These are phyloP conservation scores for Acanthaster planci DNA, from an alignment of 35 echinoderm and acorn worm species.

Conservation along the genomic window DNA sequence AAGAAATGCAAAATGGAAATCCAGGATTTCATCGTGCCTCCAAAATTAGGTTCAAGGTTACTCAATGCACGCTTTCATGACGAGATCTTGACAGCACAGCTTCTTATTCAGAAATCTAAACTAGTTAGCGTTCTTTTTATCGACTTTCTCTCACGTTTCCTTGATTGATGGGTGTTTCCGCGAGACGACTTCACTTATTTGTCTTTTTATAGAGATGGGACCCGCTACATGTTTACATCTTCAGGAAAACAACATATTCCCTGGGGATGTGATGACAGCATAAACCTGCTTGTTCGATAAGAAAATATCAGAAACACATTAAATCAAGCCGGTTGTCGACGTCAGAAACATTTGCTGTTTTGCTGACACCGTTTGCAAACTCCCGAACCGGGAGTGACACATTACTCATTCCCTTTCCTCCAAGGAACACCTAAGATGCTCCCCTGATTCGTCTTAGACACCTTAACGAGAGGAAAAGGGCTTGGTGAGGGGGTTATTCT, in stretches of 20 bases:
- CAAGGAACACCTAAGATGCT: conserved; percentile 1
- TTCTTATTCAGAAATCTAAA: no score
- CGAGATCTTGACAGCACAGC: no score
- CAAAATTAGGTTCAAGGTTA: no score
- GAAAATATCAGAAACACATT: not conserved
- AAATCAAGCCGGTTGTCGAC: not conserved
- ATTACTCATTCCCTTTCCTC: conserved; percentile 8
- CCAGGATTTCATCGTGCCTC: no score
- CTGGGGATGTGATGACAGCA: no score
- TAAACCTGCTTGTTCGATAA: not conserved
- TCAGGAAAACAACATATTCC: no score
- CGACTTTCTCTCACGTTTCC: not conserved
- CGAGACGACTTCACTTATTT: not conserved
- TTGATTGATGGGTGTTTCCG: conserved; percentile 16
- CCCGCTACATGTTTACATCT: no score
- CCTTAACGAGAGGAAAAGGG: conserved; percentile 29
- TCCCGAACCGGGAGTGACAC: not conserved
- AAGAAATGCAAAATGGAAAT: no score
- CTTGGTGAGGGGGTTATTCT: conserved; percentile 25
- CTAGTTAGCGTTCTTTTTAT: no score
- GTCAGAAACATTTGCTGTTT: not conserved
- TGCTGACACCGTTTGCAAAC: not conserved
- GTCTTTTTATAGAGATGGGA: no score
- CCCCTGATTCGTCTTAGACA: conserved; percentile 24
- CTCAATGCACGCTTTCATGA: no score